These are phyloP conservation scores for Leptura quadrifasciata DNA, from an alignment of 2,888 invertebrate genomes.

Conservation along the genomic window DNA sequence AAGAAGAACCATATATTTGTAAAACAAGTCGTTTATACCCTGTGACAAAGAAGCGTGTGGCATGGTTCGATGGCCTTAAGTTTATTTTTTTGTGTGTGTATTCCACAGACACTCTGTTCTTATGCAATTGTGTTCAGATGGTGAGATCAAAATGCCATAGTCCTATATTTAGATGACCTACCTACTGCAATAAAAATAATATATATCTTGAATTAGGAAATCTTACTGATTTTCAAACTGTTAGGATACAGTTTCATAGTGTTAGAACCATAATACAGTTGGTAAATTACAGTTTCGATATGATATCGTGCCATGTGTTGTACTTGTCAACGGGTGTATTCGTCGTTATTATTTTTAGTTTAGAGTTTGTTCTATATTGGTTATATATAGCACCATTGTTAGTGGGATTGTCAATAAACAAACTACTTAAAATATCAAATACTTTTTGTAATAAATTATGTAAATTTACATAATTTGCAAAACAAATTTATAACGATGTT, in stretches of 20 bases:
- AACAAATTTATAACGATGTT: background rate
- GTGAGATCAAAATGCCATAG: constrained; percentile 16
- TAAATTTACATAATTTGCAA: background rate
- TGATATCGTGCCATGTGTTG: constrained; percentile 15
- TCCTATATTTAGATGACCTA: constrained; percentile 36
- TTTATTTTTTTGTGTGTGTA: constrained; percentile 25
- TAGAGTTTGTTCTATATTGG: background rate
- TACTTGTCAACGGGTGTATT: constrained; percentile 21
- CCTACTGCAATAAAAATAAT: constrained; percentile 32
- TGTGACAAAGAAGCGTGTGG: constrained; percentile 28
- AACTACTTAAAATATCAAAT: background rate
- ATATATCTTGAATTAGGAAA: constrained; percentile 1
- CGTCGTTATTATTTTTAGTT: constrained; percentile 17
- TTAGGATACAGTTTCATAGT: background rate
- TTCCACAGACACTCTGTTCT: constrained; percentile 12
- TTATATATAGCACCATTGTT: background rate
- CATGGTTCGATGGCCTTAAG: constrained; percentile 30
- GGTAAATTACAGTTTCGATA: constrained; percentile 3
- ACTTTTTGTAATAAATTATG: background rate
- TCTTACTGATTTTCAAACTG: background rate
- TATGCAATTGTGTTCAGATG: constrained; percentile 33
- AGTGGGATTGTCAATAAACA: background rate
- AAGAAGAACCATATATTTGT: constrained; percentile 19
- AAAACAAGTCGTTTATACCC: background rate
- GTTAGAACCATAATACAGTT: background rate